Percentiles rank a stretch among this genome's conserved stretches.
Conservation (phyloP, 1,140 invertebrate genomes). For the Saccostrea glomerata region DNA sequence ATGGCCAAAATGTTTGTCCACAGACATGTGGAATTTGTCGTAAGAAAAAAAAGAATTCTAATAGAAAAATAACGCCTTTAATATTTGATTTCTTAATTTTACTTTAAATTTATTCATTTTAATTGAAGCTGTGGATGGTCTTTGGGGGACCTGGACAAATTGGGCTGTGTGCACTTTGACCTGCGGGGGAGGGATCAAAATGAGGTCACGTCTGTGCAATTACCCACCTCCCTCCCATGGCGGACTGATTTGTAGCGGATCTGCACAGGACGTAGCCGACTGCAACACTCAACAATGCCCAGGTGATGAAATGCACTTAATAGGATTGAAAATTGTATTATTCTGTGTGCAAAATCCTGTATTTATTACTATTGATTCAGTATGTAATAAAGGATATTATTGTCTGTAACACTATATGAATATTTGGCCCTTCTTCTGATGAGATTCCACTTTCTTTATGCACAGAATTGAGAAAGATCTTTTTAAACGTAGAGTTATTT, state of each 20-base stretch:
- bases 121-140: conserved; percentile 14
- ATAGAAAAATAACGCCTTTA: not conserved
- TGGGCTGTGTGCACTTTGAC: conserved; percentile 32
- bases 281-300: not conserved
- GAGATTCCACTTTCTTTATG: no score
- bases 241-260: conserved; percentile 15
- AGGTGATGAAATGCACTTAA: not conserved
- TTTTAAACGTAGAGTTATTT: no score
- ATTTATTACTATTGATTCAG: no score
- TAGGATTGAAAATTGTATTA: no score
- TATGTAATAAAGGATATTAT: no score
- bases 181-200: conserved; percentile 33
- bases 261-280: not conserved
- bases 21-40: not conserved
- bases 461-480: no score
- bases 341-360: no score
- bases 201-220: conserved; percentile 31
- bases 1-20: not conserved
- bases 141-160: conserved; percentile 2
- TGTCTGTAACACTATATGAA: no score
- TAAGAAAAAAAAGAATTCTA: not conserved
- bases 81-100: not conserved
- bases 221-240: conserved; percentile 18
- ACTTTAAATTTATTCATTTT: no score
- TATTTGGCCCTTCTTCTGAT: no score